A percentile compares a stretch with the other conserved stretches of the same genome.
These are phyloP conservation scores for Peucedramus taeniatus DNA, from an alignment of 2,113 vertebrate species.

Conservation along the genomic window DNA sequence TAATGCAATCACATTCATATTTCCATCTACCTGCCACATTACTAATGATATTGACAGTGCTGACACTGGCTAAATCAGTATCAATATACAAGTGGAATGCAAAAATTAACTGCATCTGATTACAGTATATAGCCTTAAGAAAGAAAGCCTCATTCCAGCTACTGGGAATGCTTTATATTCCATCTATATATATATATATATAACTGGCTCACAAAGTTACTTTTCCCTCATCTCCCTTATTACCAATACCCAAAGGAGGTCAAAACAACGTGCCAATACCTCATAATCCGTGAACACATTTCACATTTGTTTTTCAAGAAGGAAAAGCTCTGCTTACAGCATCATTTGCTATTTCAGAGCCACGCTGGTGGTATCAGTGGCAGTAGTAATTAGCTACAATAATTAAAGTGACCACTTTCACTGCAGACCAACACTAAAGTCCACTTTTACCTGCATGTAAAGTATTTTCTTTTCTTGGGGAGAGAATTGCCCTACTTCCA, in stretches of 20 bases:
- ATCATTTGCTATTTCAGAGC: not conserved
- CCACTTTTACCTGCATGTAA: not conserved
- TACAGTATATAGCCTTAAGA: conserved; percentile 9
- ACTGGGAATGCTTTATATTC: not conserved
- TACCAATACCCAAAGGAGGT: not conserved
- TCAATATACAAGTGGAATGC: conserved; percentile 32
- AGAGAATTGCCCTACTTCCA: not conserved
- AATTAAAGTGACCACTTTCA: not conserved
- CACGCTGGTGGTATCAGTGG: not conserved
- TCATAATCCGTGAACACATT: not conserved
- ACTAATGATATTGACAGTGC: conserved; percentile 66
- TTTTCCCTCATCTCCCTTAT: not conserved
- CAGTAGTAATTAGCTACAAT: not conserved
- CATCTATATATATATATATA: not conserved
- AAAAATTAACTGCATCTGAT: conserved; percentile 61
- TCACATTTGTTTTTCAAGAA: not conserved
- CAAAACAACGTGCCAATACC: not conserved
- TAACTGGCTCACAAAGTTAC: not conserved
- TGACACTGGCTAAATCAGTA: conserved; percentile 59
- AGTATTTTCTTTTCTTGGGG: not conserved
- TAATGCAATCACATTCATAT: conserved; percentile 61
- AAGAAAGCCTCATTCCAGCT: not conserved
- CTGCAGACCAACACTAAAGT: not conserved
- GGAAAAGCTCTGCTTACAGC: not conserved
- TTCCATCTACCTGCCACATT: conserved; percentile 55